A percentile compares a stretch with the other conserved stretches of the same genome.
Evolutionary conservation across 64 coral and sea anemone genomes (phyloP).

Genomic region (Pachyseris speciosa): DNA sequence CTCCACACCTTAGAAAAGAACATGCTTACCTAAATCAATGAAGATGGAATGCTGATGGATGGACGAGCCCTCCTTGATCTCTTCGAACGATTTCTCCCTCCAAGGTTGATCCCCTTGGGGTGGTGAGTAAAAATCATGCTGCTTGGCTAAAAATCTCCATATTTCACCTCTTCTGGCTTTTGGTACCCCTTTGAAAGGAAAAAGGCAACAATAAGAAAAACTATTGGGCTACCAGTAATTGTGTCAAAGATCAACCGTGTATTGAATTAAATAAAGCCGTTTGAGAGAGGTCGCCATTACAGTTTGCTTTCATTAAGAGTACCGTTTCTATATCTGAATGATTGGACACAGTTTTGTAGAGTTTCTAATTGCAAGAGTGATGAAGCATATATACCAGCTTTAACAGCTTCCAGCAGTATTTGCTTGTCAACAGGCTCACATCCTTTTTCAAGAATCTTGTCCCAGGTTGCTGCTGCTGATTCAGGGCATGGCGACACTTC

Average conservation of each 20-base stretch:
- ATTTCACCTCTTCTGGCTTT: constrained; percentile 91
- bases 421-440: constrained; percentile 64
- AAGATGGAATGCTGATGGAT: constrained; percentile 96
- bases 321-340: too few species aligned
- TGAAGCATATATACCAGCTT: constrained; percentile 63
- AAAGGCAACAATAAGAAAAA: not conserved
- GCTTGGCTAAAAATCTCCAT: constrained; percentile 94
- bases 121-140: constrained; percentile 65
- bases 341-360: too few species aligned
- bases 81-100: constrained; percentile 26
- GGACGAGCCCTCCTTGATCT: constrained; percentile 71
- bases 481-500: constrained; percentile 65
- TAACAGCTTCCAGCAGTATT: constrained; percentile 73
- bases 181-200: constrained; percentile 69
- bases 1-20: not conserved
- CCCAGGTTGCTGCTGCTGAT: constrained; percentile 74
- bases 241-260: too few species aligned
- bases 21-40: constrained; percentile 86
- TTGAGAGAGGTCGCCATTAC: too few species aligned
- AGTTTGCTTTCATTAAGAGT: too few species aligned
- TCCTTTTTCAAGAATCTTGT: constrained; percentile 61
- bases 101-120: constrained; percentile 4
- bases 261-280: too few species aligned
- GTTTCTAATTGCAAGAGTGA: too few species aligned
- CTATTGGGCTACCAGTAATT: too few species aligned